phyloP scores from a whole-genome alignment of 2,113 vertebrate species.

The Melozone crissalis region DNA sequence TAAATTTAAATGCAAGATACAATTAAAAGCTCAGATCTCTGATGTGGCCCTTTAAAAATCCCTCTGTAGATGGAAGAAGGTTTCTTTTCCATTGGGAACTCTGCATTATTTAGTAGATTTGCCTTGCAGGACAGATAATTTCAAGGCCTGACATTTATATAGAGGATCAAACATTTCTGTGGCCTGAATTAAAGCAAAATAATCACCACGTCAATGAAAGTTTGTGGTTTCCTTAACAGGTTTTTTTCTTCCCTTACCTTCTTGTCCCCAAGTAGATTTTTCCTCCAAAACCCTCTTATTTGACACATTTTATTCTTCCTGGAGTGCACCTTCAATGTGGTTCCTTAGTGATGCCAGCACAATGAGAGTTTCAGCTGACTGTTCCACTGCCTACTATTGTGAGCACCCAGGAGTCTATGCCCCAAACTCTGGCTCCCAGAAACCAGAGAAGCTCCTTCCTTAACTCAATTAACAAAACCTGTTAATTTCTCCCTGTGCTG shows the following conservation, averaged over 20 bases:
- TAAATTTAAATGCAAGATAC: constrained; percentile 23
- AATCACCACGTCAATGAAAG: background rate
- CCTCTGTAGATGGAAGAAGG: constrained; percentile 28
- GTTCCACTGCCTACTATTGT: background rate
- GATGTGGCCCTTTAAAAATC: constrained; percentile 29
- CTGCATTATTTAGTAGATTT: constrained; percentile 62
- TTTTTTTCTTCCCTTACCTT: constrained; percentile 6
- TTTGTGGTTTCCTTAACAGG: background rate
- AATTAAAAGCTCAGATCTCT: constrained; percentile 44
- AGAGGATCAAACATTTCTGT: constrained; percentile 50
- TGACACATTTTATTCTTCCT: background rate
- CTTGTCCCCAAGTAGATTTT: background rate
- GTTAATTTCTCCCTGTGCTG: background rate
- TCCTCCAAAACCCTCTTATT: background rate
- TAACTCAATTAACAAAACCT: background rate
- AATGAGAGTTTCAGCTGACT: background rate
- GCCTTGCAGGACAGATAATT: constrained; percentile 53
- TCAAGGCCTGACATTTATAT: constrained; percentile 8
- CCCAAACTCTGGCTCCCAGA: background rate
- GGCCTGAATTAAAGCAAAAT: constrained; percentile 42
- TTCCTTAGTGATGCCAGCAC: background rate
- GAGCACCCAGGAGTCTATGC: background rate
- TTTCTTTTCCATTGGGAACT: constrained; percentile 41
- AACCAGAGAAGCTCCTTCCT: background rate
- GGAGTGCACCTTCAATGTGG: background rate